Percentiles rank a stretch among this genome's conserved stretches.
Evolutionary conservation across 2,888 invertebrate species (phyloP).

Genomic region (Calameuta pallipes): DNA sequence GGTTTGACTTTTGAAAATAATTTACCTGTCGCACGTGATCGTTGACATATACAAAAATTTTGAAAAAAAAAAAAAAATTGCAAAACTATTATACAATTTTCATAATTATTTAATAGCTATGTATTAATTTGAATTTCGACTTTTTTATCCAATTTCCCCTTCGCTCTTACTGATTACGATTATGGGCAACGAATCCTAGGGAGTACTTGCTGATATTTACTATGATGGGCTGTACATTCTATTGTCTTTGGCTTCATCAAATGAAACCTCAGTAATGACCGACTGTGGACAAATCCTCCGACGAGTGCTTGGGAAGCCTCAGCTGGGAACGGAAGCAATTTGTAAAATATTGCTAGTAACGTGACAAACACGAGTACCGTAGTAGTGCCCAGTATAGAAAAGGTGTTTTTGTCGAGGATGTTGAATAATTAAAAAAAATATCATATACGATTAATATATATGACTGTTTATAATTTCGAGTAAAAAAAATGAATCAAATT

Average conservation of each 20-base stretch:
- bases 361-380: conserved; percentile 18
- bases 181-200: neutral
- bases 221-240: neutral
- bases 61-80: too few species aligned
- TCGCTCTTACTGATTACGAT: neutral
- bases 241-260: conserved; percentile 12
- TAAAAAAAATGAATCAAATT: too few species aligned
- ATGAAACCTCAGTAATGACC: conserved; percentile 1
- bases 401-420: neutral
- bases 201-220: neutral
- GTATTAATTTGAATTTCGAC: too few species aligned
- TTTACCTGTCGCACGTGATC: too few species aligned
- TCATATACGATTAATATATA: too few species aligned
- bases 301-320: conserved; percentile 42
- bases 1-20: too few species aligned
- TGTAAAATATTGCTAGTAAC: conserved; percentile 58
- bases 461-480: too few species aligned
- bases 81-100: too few species aligned
- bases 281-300: conserved; percentile 25
- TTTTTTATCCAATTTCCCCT: too few species aligned
- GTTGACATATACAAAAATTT: too few species aligned
- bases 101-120: too few species aligned
- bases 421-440: neutral
- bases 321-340: conserved; percentile 57
- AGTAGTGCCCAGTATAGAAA: conserved; percentile 3